Evolutionary conservation across 2,797 vertebrate species (phyloP), one percentile per base, ranked within the genome.

Genomic region (Clarias fuscus): DNA sequence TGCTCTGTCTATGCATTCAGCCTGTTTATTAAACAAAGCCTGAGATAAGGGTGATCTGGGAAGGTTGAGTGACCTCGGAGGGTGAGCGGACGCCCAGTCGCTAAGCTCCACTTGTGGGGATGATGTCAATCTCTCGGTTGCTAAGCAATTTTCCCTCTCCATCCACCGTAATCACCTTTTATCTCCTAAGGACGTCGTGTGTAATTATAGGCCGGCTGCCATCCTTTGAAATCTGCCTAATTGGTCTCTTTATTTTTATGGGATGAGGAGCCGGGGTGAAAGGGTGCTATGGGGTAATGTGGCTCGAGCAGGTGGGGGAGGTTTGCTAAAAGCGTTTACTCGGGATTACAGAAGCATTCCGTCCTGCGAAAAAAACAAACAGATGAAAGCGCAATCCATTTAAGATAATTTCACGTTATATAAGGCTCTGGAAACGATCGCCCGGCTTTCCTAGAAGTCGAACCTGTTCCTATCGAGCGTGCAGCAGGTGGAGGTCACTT

Each of bases 201-300:
- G 92, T 92, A 93, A 94, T 96, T 95, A 95, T 88, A 89, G 92
- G 91, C 88, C 88, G 91, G 85, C 92, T 92, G 93, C 91, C 92
- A 90, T 95, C 94, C 93, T 94, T 92, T 94, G 93, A 95, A 95
- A 96, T 95, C 93, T 94, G 95, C 94, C 94, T 95, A 95, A 96
- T 95, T 95, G 94, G 93, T 93, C 90, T 88, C 88, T 95, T 94
- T 92, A 91, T 93, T 92, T 92, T 93, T 94, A 94, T 91, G 88
- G 93, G 93, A 94, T 93, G 93, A 91, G 86, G 88, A 91, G 88
- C 91, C 84, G 84, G 88, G 88, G 89, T 89, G 89, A 91, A 3
- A 61, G 56, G 85, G 88, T 91, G 89, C 89, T 91, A 89, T 73
- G 90, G 93, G 87, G 84, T 71, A 85, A 72, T 82, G 61, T 92